phyloP scores from a whole-genome alignment of 2,888 invertebrate species.

The Phengaris alcon region DNA sequence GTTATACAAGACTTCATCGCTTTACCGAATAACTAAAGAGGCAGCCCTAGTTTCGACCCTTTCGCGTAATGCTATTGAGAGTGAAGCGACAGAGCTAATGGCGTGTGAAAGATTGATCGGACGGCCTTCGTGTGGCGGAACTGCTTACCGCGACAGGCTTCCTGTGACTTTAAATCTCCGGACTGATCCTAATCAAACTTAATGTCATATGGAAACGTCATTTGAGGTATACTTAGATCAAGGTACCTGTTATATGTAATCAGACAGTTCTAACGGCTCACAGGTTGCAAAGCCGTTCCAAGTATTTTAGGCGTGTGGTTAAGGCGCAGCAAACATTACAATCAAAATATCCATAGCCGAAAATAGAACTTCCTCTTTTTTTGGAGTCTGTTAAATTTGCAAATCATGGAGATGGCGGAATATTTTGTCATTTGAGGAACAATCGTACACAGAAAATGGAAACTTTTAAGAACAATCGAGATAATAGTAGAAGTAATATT shows the following conservation, averaged over 20 bases:
- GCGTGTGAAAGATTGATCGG: slow-evolving; percentile 51
- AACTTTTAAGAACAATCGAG: too few relatives aligned
- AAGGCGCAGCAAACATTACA: too few relatives aligned
- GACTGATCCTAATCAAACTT: slow-evolving; percentile 1
- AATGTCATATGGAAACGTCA: slow-evolving; percentile 1
- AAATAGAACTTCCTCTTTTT: too few relatives aligned
- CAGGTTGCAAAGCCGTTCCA: not conserved
- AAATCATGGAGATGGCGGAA: too few relatives aligned
- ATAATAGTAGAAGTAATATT: too few relatives aligned
- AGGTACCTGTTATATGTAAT: not conserved
- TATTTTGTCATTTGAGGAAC: too few relatives aligned
- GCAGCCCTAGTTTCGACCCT: slow-evolving; percentile 35
- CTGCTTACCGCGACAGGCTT: slow-evolving; percentile 29
- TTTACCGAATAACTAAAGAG: not conserved
- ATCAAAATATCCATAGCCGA: too few relatives aligned
- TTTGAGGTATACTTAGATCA: not conserved
- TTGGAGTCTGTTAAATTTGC: too few relatives aligned
- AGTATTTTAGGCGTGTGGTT: too few relatives aligned
- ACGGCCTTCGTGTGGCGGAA: slow-evolving; percentile 39
- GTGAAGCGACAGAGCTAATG: slow-evolving; percentile 57
- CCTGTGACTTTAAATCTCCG: slow-evolving; percentile 20
- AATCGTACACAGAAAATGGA: too few relatives aligned
- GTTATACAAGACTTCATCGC: not conserved
- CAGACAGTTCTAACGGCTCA: not conserved
- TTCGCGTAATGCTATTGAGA: slow-evolving; percentile 45